Base-by-base conservation (phyloP, 2,113 vertebrate genomes). In the Ranitomeya variabilis region DNA sequence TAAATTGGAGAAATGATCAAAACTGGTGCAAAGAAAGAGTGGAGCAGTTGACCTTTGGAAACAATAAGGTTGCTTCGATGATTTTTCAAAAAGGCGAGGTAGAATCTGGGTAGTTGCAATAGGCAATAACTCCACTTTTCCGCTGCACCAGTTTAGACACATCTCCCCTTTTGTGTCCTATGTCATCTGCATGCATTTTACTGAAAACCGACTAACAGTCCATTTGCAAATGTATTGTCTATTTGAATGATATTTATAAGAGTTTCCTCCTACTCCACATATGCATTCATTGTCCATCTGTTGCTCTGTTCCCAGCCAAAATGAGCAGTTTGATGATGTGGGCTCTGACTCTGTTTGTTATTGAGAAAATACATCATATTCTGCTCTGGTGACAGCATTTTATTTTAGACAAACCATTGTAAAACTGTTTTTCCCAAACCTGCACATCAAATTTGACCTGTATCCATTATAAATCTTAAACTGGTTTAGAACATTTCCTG, bases 241-340 rank as follows among this genome's bases (percentile, higher is more conserved):
- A 74, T 88, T 83, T 83, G 78, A 88, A 67, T 88, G 55, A 77
- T 88, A 88, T 83, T 88, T 77, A 76, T 83, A 74, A 82, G 69
- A 14, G n/a, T 66, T 76, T 55, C 80, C 87, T 88, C 87, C 87
- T 37, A 88, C 87, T 87, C 79, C 52, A 82, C 86, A 87, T 87
- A 87, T 87, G 86, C 23, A 54, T 37, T 74, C 86, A 82, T 73
- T 83, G 80, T 83, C 87, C 80, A 88, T 88, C 87, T 88, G 87
- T 52, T 88, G 80, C 66, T 66, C 31, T 54, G 57, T 88, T 83
- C 26, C 19, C 16, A 77, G 80, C 87, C 87, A 88, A 88, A 88
- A 83, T 88, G 87, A 88, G 87, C 87, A 88, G 87, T 83, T 87
- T 88, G 80, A 77, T 54, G 21, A 64, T 83, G 80, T 88, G 87